A percentile compares a stretch with the other conserved stretches of the same genome.
These are phyloP conservation scores for Drosophila elegans DNA, from an alignment of 1,140 invertebrate genomes.

Conservation along the genomic window DNA sequence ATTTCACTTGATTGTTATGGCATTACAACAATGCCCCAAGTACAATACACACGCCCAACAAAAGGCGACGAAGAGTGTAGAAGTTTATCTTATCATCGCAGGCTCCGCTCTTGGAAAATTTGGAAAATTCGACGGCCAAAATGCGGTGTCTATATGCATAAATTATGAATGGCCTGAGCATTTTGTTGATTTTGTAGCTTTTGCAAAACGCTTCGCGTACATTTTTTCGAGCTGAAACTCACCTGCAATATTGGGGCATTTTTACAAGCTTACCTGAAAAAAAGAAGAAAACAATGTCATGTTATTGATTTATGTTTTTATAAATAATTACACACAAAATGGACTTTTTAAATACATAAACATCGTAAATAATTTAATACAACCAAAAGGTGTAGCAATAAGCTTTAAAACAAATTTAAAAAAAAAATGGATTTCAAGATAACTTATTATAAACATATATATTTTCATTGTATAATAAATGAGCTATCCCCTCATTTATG, in stretches of 20 bases:
- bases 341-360: too few species aligned
- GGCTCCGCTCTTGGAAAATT: constrained; percentile 34
- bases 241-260: constrained; percentile 13
- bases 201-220: not conserved
- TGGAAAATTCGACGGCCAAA: constrained; percentile 9
- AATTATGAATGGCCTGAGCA: constrained; percentile 20
- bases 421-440: too few species aligned
- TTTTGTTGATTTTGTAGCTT: constrained; percentile 31
- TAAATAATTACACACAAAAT: too few species aligned
- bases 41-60: constrained; percentile 44
- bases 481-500: too few species aligned
- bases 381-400: too few species aligned
- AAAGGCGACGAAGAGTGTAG: constrained; percentile 21
- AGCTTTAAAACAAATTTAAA: too few species aligned
- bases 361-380: too few species aligned
- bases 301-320: not conserved
- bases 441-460: too few species aligned
- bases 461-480: too few species aligned
- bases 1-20: constrained; percentile 81
- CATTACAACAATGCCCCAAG: constrained; percentile 63
- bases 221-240: constrained; percentile 3
- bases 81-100: constrained; percentile 74
- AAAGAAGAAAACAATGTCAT: not conserved
- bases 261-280: constrained; percentile 9
- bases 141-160: constrained; percentile 18